phyloP scores from a whole-genome alignment of 2,113 vertebrate species.

The Vidua chalybeata region DNA sequence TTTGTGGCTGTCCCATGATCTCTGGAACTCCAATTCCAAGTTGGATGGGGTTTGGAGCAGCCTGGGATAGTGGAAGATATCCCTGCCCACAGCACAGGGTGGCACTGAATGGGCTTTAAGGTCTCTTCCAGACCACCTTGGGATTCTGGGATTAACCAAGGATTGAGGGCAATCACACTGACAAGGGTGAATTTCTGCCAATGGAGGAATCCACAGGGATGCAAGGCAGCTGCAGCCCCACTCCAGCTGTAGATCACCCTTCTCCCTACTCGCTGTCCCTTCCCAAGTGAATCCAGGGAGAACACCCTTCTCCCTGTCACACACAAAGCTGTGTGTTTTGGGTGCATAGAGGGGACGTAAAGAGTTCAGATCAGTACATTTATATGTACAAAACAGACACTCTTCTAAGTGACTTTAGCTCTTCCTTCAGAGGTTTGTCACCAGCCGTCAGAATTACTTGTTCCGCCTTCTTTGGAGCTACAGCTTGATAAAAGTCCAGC shows the following conservation, averaged over 20 bases:
- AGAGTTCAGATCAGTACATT: background rate
- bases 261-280: background rate
- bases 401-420: background rate
- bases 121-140: background rate
- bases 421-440: background rate
- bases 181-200: rapidly evolving
- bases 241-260: background rate
- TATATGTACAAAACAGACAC: background rate
- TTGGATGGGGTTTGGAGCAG: rapidly evolving
- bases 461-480: background rate
- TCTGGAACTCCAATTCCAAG: background rate
- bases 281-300: background rate
- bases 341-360: rapidly evolving
- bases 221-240: background rate
- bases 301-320: background rate
- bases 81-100: background rate
- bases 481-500: background rate
- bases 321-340: background rate
- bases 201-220: background rate
- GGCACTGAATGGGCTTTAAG: background rate
- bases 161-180: background rate
- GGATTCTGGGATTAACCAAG: background rate
- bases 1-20: background rate
- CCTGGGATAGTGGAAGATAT: background rate
- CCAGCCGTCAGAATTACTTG: background rate